Percentiles rank a stretch among this genome's conserved stretches.
Conservation (phyloP, 2,888 invertebrate species). For the Agrochola litura region DNA sequence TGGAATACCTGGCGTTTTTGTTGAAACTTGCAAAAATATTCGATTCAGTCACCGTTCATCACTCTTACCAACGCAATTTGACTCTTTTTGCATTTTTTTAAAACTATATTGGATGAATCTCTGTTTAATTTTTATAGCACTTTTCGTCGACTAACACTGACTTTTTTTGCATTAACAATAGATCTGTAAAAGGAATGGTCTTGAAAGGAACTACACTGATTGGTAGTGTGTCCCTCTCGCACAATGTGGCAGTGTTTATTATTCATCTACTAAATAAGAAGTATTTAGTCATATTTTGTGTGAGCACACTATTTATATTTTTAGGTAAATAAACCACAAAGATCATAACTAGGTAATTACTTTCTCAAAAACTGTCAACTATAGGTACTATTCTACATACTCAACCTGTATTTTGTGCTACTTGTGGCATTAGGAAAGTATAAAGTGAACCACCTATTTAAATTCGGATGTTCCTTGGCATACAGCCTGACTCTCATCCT, state of each 20-base stretch:
- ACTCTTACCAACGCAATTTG: background rate
- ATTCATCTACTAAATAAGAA: no score
- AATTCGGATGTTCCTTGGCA: background rate
- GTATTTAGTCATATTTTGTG: no score
- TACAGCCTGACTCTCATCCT: background rate
- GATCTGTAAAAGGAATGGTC: no score
- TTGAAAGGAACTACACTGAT: no score
- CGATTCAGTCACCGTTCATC: conserved; percentile 7
- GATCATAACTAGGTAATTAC: no score
- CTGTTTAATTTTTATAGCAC: background rate
- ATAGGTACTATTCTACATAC: no score
- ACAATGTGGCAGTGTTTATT: no score
- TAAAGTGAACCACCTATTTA: background rate
- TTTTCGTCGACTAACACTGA: background rate
- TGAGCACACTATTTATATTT: no score
- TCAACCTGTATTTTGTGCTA: background rate
- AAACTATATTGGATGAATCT: conserved; percentile 5
- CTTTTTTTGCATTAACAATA: no score
- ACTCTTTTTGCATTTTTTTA: background rate
- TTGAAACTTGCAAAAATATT: conserved; percentile 11
- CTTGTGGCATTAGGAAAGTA: background rate
- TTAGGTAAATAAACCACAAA: no score
- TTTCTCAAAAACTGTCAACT: background rate
- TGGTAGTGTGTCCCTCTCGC: no score
- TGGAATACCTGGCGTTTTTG: conserved; percentile 11